Evolutionary conservation across 2,888 invertebrate species (phyloP).

Genomic region (Aethes cnicana): DNA sequence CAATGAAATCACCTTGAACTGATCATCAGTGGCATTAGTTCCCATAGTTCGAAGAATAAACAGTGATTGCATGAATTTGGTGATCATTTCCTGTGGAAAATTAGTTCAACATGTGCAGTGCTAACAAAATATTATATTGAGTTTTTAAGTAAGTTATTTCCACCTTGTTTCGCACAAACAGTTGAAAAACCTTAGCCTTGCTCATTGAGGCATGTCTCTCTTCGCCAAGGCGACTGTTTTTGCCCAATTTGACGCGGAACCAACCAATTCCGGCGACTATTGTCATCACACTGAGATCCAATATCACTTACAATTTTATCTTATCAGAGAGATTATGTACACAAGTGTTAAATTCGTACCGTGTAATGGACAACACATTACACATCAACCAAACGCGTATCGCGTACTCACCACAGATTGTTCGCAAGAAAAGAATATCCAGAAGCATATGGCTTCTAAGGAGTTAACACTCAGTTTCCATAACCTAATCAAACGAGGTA

Average conservation of each 20-base stretch:
- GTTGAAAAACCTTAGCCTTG: conserved; percentile 47
- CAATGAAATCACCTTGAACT: conserved; percentile 25
- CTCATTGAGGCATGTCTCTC: conserved; percentile 43
- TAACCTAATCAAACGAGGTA: conserved; percentile 78
- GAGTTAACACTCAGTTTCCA: conserved; percentile 76
- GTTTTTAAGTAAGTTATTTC: conserved; percentile 37
- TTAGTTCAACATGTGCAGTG: conserved; percentile 1
- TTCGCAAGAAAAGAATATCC: conserved; percentile 45
- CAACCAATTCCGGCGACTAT: conserved; percentile 23
- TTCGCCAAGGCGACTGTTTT: conserved; percentile 33
- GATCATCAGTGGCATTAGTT: conserved; percentile 11
- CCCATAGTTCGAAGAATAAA: conserved; percentile 12
- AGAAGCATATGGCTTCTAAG: conserved; percentile 68
- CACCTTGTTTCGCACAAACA: conserved; percentile 31
- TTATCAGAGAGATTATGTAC: conserved; percentile 78
- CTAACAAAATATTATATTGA: conserved; percentile 16
- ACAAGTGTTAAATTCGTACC: conserved; percentile 69
- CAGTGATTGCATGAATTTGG: not conserved
- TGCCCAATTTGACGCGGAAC: conserved; percentile 33
- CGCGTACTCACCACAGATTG: conserved; percentile 45
- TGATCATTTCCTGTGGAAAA: not conserved
- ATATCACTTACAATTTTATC: conserved; percentile 46
- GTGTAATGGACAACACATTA: conserved; percentile 71
- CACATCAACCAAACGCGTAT: conserved; percentile 60
- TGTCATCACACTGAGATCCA: conserved; percentile 30